Conservation (phyloP, 2,797 vertebrate species). For the Loris lydekkerianus region DNA sequence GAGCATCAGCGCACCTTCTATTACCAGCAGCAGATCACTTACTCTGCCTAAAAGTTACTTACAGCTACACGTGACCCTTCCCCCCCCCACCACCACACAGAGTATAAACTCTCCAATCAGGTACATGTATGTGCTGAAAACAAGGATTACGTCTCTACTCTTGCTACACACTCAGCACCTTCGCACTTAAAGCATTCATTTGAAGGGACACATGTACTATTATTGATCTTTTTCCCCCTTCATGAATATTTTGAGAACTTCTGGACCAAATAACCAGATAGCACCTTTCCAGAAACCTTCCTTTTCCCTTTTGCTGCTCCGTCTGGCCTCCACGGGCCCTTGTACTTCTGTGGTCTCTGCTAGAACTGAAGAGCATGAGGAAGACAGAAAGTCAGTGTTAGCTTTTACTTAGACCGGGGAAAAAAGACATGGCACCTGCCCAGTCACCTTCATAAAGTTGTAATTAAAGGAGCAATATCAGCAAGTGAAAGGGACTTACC, state of each 20-base stretch:
- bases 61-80: not conserved
- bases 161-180: not conserved
- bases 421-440: not conserved
- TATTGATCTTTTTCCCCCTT: not conserved
- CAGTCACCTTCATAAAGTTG: not conserved
- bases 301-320: not conserved
- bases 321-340: not conserved
- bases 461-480: not conserved
- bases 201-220: not conserved
- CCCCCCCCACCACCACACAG: no score
- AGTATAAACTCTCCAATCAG: not conserved
- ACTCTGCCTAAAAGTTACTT: not conserved
- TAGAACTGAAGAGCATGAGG: not conserved
- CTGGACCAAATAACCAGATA: not conserved
- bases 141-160: not conserved
- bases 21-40: not conserved
- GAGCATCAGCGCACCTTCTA: not conserved
- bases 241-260: not conserved
- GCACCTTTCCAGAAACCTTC: not conserved
- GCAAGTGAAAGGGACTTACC: not conserved
- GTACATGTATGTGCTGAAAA: not conserved
- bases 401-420: not conserved
- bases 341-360: slow-evolving; percentile 9
- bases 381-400: not conserved
- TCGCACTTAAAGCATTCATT: not conserved